These are phyloP conservation scores for Tribolium freemani DNA, from an alignment of 2,888 invertebrate species.

Conservation along the genomic window DNA sequence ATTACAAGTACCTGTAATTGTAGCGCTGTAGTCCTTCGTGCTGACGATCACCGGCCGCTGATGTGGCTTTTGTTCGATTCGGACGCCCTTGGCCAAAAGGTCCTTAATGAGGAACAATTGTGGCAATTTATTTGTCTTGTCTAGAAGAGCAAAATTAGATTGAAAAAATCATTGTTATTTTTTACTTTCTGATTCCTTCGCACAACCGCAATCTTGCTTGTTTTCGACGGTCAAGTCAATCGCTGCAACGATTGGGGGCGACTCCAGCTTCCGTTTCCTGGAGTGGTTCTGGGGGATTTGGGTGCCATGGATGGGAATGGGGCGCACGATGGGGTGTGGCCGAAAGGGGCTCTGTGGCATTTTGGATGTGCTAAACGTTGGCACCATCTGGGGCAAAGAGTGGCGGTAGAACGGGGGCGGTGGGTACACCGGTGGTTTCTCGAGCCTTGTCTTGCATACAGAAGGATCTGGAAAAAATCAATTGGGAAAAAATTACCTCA, in stretches of 20 bases:
- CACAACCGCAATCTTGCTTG: constrained; percentile 3
- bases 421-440: not conserved
- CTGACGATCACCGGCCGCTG: not conserved
- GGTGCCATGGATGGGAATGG: not conserved
- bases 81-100: not conserved
- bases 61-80: not conserved
- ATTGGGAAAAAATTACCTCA: not conserved
- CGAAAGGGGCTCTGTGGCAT: not conserved
- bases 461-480: constrained; percentile 48
- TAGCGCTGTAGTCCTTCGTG: not conserved
- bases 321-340: not conserved
- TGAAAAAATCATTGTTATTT: not conserved
- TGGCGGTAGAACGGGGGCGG: not conserved
- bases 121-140: not conserved
- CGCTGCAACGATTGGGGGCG: constrained; percentile 11
- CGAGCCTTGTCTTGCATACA: constrained; percentile 42
- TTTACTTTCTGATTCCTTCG: not conserved
- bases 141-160: not conserved
- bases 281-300: not conserved
- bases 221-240: constrained; percentile 24
- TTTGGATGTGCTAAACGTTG: not conserved
- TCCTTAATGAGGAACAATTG: constrained; percentile 12
- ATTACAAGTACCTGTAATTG: no score
- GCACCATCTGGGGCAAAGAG: constrained; percentile 27
- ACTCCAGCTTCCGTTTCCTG: not conserved